phyloP scores from a whole-genome alignment of 2,888 invertebrate genomes.

The Choreutis nemorana region DNA sequence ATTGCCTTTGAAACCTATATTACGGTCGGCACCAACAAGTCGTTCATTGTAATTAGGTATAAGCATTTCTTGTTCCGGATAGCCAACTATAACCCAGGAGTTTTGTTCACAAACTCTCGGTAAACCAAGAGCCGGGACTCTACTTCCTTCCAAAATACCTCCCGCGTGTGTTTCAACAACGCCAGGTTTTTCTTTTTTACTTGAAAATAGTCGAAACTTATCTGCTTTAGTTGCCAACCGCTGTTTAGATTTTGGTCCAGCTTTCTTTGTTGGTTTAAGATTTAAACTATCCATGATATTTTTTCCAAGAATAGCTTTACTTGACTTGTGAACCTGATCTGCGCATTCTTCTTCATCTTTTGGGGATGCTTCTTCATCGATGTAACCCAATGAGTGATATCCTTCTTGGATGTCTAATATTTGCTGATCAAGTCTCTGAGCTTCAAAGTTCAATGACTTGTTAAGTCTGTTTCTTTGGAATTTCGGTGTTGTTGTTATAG shows the following conservation, averaged over 20 bases:
- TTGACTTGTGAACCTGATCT: constrained; percentile 38
- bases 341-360: constrained; percentile 22
- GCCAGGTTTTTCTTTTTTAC: constrained; percentile 41
- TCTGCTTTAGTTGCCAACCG: constrained; percentile 37
- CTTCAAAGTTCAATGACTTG: constrained; percentile 56
- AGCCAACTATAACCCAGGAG: constrained; percentile 51
- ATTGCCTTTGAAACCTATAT: constrained; percentile 26
- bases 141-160: constrained; percentile 39
- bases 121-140: constrained; percentile 52
- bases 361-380: constrained; percentile 39
- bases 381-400: constrained; percentile 51
- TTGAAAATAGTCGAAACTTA: constrained; percentile 46
- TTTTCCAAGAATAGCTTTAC: constrained; percentile 50
- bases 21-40: constrained; percentile 31
- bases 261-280: constrained; percentile 52
- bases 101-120: constrained; percentile 43
- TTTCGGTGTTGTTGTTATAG: constrained; percentile 42
- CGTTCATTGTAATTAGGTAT: constrained; percentile 55
- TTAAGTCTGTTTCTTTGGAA: constrained; percentile 59
- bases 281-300: constrained; percentile 60
- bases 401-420: constrained; percentile 59
- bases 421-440: constrained; percentile 54
- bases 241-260: constrained; percentile 54
- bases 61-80: constrained; percentile 46
- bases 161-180: constrained; percentile 39